phyloP scores from a whole-genome alignment of 2,113 vertebrate genomes.

The Marmota flaviventris region DNA sequence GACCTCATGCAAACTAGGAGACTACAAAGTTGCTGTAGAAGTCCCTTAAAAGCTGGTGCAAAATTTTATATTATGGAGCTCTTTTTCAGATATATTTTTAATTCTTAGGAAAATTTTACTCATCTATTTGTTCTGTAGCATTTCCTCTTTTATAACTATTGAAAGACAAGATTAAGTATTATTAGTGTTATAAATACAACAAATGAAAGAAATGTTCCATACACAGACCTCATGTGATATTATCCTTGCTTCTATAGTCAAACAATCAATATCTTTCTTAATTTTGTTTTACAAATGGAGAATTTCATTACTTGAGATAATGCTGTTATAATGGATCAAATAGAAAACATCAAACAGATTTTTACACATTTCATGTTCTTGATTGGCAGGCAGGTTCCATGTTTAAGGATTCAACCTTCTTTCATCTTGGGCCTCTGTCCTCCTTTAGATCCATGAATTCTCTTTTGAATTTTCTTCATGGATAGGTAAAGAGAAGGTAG shows the following conservation, averaged over 20 bases:
- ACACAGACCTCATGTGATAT: background rate
- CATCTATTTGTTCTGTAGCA: background rate
- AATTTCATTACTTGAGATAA: constrained; percentile 35
- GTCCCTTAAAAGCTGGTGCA: background rate
- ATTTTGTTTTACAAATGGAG: background rate
- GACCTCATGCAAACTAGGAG: background rate
- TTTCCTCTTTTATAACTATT: constrained; percentile 1
- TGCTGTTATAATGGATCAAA: background rate
- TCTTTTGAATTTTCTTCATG: background rate
- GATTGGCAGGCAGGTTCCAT: background rate
- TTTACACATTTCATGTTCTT: background rate
- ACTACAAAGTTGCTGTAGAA: background rate
- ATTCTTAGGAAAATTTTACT: constrained; percentile 13
- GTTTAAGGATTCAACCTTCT: background rate
- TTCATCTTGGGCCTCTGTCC: background rate
- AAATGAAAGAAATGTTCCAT: background rate
- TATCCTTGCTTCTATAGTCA: background rate
- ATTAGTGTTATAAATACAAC: background rate
- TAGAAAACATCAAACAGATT: background rate
- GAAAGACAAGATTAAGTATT: background rate
- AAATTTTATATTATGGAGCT: background rate
- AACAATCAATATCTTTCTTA: background rate
- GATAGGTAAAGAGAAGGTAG: background rate
- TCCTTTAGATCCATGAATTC: background rate
- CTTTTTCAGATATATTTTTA: background rate